A percentile compares a stretch with the other conserved stretches of the same genome.
phyloP scores from a whole-genome alignment of 2,797 vertebrate genomes.

The Coregonus sp. region DNA sequence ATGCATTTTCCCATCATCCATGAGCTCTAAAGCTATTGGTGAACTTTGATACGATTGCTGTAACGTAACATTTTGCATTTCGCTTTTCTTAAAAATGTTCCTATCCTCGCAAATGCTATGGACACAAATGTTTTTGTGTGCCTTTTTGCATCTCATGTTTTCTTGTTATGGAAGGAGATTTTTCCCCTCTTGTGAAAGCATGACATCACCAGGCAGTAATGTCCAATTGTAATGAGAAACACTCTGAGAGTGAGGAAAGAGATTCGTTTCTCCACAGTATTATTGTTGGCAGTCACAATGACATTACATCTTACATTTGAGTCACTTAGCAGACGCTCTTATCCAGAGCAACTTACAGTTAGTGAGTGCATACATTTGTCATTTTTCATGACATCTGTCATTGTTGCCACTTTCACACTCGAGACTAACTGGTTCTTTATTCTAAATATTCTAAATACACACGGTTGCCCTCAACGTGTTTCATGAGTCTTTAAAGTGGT shows the following conservation, averaged over 20 bases:
- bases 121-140: not conserved
- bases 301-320: conserved; percentile 19
- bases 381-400: conserved; percentile 20
- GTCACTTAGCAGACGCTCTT: no score
- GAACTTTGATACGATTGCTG: not conserved
- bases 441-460: conserved; percentile 35
- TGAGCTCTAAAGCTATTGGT: not conserved
- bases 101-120: not conserved
- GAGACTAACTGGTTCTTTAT: conserved; percentile 33
- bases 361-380: no score
- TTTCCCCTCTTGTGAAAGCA: conserved; percentile 18
- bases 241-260: not conserved
- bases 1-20: not conserved
- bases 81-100: not conserved
- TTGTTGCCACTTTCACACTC: conserved; percentile 29
- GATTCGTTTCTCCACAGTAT: conserved; percentile 15
- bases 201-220: conserved; percentile 26
- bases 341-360: no score
- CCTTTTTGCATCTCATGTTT: not conserved
- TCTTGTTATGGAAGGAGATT: not conserved
- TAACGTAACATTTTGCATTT: not conserved
- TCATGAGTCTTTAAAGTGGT: not conserved
- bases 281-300: conserved; percentile 37
- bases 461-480: not conserved
- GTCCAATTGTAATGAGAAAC: conserved; percentile 13